These are phyloP conservation scores for Sphaerophoria rueppellii DNA, from an alignment of 2,888 invertebrate species.

Conservation along the genomic window DNA sequence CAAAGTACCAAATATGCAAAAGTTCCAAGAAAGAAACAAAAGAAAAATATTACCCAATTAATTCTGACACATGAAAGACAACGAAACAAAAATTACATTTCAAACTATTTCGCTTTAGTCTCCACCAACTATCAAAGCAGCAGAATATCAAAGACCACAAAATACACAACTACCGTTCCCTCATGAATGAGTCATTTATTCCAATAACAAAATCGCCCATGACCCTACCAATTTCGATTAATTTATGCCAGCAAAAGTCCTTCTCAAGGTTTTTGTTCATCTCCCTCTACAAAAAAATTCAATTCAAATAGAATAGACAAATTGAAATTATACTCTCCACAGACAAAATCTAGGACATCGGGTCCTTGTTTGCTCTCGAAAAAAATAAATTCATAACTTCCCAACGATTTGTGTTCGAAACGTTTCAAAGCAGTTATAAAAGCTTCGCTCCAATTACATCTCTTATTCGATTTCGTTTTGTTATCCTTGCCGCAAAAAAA, in stretches of 20 bases:
- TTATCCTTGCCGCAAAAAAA: neutral
- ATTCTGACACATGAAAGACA: neutral
- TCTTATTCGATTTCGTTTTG: neutral
- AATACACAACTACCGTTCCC: neutral
- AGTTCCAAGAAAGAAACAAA: neutral
- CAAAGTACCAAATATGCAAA: no score
- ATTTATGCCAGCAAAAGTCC: neutral
- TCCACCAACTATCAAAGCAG: neutral
- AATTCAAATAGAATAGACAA: neutral
- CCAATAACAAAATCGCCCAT: neutral
- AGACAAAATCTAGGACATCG: conserved; percentile 7
- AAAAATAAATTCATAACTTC: conserved; percentile 14
- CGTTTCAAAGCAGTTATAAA: conserved; percentile 15
- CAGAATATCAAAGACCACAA: neutral
- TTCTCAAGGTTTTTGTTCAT: neutral
- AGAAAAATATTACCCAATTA: neutral
- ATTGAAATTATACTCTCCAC: neutral
- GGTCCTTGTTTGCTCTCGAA: conserved; percentile 11
- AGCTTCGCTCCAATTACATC: conserved; percentile 23
- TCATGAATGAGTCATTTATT: conserved; percentile 6
- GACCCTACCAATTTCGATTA: conserved; percentile 3
- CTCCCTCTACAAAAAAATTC: neutral
- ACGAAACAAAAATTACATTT: neutral
- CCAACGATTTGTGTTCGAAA: conserved; percentile 5
- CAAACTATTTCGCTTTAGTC: neutral